Conservation (phyloP, 2,888 invertebrate genomes). For the Pegoplata infirma region DNA sequence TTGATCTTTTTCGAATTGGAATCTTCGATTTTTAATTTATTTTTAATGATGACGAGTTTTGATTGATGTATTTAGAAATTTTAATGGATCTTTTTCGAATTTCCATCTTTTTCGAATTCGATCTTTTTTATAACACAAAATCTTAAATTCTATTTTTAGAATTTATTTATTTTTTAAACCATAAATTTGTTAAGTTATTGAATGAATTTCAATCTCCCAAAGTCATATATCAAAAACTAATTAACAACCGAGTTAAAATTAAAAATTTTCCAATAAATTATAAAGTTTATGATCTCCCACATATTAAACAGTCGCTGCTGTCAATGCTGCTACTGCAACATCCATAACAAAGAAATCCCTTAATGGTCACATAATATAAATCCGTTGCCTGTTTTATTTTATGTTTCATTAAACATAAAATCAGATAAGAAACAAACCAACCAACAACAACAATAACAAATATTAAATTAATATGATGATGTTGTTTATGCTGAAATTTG, state of each 20-base stretch:
- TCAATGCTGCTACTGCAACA: neutral
- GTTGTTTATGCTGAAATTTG: neutral
- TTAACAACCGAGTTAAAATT: slow-evolving; percentile 57
- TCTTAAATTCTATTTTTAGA: neutral
- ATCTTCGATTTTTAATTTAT: too few species aligned
- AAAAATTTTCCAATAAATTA: slow-evolving; percentile 58
- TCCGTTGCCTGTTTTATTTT: slow-evolving; percentile 46
- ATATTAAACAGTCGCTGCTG: slow-evolving; percentile 43
- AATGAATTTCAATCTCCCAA: slow-evolving; percentile 40
- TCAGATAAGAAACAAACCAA: slow-evolving; percentile 55
- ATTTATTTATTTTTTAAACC: neutral
- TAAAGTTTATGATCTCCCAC: slow-evolving; percentile 62
- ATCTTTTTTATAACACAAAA: too few species aligned
- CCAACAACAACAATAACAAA: slow-evolving; percentile 19
- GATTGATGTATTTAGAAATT: too few species aligned
- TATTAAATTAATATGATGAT: slow-evolving; percentile 49
- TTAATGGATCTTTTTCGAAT: neutral
- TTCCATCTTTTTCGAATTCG: too few species aligned
- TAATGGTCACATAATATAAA: slow-evolving; percentile 38
- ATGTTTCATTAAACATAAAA: slow-evolving; percentile 58
- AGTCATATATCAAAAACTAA: slow-evolving; percentile 60
- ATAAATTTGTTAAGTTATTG: slow-evolving; percentile 50
- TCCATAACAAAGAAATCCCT: neutral
- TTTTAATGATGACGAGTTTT: too few species aligned
- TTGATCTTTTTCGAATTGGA: too few species aligned